Conservation (phyloP, 1,140 invertebrate genomes). For the Eulimnadia texana region DNA sequence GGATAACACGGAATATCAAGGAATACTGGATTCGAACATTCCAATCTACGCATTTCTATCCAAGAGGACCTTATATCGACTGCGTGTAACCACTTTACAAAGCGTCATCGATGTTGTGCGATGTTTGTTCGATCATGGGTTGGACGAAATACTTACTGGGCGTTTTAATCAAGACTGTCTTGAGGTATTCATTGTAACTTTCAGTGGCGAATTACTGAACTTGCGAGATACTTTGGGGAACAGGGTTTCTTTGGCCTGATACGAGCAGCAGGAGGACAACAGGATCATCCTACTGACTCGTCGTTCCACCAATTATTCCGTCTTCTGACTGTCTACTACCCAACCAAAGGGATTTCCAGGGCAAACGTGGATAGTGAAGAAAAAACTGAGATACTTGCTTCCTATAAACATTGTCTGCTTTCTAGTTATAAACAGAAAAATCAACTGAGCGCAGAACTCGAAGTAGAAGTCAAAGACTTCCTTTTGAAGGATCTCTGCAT, state of each 20-base stretch:
- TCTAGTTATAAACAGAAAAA: background rate
- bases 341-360: background rate
- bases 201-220: background rate
- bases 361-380: background rate
- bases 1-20: background rate
- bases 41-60: background rate
- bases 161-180: slow-evolving; percentile 2
- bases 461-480: background rate
- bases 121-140: background rate
- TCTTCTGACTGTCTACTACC: background rate
- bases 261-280: background rate
- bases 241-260: slow-evolving; percentile 1
- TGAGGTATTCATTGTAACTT: background rate
- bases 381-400: background rate
- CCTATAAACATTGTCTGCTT: background rate
- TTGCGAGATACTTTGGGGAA: background rate
- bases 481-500: background rate
- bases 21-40: background rate
- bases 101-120: background rate
- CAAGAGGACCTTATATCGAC: background rate
- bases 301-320: background rate
- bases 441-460: background rate
- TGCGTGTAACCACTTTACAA: background rate
- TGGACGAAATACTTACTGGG: background rate
- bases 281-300: background rate